Conservation (phyloP, 1,140 invertebrate species). For the Cydia pomonella region DNA sequence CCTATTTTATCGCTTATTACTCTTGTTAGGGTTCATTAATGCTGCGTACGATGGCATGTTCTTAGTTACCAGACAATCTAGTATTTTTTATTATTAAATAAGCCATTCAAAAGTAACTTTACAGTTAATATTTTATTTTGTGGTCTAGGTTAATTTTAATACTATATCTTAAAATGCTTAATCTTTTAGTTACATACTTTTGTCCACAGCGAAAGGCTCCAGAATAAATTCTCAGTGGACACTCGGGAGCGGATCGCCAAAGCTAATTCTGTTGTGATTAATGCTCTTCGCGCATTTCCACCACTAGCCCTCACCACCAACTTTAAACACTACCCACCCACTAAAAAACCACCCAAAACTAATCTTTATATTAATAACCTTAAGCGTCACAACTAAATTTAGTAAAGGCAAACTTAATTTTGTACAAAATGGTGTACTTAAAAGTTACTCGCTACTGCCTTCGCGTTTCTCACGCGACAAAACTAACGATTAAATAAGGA, state of each 20-base stretch:
- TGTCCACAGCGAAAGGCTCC: constrained; percentile 36
- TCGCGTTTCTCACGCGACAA: constrained; percentile 78
- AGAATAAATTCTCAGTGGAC: constrained; percentile 75
- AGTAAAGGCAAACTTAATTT: constrained; percentile 46
- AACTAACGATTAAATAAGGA: constrained; percentile 58
- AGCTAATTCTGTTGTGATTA: constrained; percentile 80
- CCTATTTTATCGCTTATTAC: too few relatives aligned
- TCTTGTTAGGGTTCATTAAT: too few relatives aligned
- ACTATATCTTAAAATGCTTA: neutral
- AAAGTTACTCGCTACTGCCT: constrained; percentile 67
- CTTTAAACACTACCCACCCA: constrained; percentile 39
- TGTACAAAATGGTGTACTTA: constrained; percentile 47
- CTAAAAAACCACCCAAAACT: constrained; percentile 37
- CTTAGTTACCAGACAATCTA: too few relatives aligned
- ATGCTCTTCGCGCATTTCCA: constrained; percentile 76
- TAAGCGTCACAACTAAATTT: constrained; percentile 39
- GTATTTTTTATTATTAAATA: too few relatives aligned
- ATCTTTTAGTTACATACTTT: constrained; percentile 48
- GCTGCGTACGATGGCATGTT: too few relatives aligned
- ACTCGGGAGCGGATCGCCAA: constrained; percentile 77
- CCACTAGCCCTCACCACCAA: constrained; percentile 61
- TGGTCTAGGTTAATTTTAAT: neutral
- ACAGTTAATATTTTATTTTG: neutral
- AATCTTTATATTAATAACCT: constrained; percentile 44
- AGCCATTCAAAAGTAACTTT: too few relatives aligned